phyloP scores from a whole-genome alignment of 2,113 vertebrate genomes.

The Hydropotes inermis region DNA sequence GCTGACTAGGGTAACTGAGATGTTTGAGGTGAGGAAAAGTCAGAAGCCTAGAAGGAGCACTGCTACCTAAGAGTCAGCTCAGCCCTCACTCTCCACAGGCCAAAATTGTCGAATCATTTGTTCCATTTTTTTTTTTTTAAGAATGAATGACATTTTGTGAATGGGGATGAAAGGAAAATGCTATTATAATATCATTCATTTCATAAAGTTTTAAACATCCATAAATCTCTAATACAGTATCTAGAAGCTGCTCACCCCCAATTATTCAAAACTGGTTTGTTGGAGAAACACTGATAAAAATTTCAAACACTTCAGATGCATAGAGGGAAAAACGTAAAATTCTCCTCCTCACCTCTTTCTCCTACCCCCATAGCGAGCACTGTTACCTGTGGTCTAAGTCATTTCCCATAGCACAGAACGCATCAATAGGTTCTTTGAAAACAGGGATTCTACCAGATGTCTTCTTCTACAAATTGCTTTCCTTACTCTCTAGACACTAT shows the following conservation, averaged over 20 bases:
- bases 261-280: neutral
- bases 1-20: neutral
- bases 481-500: neutral
- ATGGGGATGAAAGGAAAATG: neutral
- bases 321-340: neutral
- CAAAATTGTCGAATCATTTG: neutral
- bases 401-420: neutral
- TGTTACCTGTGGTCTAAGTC: neutral
- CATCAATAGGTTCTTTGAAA: neutral
- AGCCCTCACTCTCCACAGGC: neutral
- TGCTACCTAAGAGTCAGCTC: neutral
- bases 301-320: neutral
- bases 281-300: neutral
- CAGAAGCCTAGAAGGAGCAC: neutral
- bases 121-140: neutral
- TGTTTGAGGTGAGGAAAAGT: neutral
- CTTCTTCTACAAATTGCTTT: neutral
- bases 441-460: neutral
- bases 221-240: neutral
- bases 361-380: neutral
- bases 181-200: neutral
- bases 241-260: neutral
- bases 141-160: neutral
- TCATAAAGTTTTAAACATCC: neutral
- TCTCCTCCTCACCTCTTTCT: neutral